Base-by-base conservation (phyloP, 2,888 invertebrate species). In the Drosophila engyochracea region DNA sequence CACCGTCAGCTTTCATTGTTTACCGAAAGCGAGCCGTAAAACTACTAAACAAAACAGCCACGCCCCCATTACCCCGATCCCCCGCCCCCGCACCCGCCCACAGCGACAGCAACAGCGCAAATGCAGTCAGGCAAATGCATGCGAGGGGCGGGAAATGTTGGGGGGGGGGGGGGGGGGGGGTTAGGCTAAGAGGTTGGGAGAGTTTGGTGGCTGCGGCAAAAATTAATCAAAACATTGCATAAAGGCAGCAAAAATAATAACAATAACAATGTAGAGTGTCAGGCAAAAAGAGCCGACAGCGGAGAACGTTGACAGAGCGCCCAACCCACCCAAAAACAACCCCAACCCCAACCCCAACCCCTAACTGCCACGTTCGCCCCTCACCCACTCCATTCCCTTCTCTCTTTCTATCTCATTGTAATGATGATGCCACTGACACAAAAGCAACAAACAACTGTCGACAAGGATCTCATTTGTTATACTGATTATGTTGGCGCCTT, bases 221-320 rank as follows among this genome's bases (percentile, higher is more conserved):
- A 92, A 92, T 92, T 92, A 93, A 93, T 93, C 93, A 93, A 93
- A 93, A 93, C 93, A 93, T 93, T 93, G 91, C 89, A 93, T 93
- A 93, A 93, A 93, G 92, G 91, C 89, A 93, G 92, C 88, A 93
- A 93, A 92, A 91, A 92, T 92, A 93, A 93, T 93, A 92, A 93
- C 92, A 93, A 92, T 92, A 92, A 92, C 90, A 93, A 92, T 92
- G 92, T 90, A 90, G 92, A 92, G 79, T 82, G 87, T 85, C 86
- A 89, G 85, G 81, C 74, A 78, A 77, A 88, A 82, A 85, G 81
- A 78, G 82, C 77, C 82, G 72, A 82, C 76, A 88, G 78, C 78
- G 60, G 63, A 69, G 63, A 79, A 33, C 68, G 76, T 79, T 79
- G 78, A 79, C 78, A 79, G 79, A 76, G 55, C 66, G 51, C 60